Evolutionary conservation across 1,140 invertebrate species (phyloP), one percentile per base, ranked within the genome.

Genomic region (Charaxes varanes): DNA sequence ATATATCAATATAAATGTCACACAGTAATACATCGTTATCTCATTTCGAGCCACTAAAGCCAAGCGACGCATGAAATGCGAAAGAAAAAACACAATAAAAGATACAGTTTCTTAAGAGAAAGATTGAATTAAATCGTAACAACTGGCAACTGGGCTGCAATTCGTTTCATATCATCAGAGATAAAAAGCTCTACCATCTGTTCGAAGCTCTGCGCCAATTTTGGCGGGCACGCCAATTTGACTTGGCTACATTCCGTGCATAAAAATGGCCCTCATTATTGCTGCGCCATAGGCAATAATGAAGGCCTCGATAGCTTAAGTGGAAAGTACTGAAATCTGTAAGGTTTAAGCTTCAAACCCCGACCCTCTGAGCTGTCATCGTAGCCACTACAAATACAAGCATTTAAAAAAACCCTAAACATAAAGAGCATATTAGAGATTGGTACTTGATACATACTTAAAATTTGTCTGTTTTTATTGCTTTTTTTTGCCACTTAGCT

Each of bases 161-260:
- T 58, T 50, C 44, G 49, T 46, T 41, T 50, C 38, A 58, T 58
- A 53, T 53, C 54, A 53, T 53, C 42, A 33, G 40, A 58, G 54
- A 58, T 58, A 58, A 53, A 55, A 53, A 58, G 40, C 32, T 23
- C 42, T 41, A 35, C 54, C 54, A 58, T 58, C 54, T 58, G 54
- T 49, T 40, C 51, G 41, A 46, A 46, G 42, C 32, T 30, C 45
- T 41, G 44, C 47, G 54, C 54, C 54, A 53, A 49, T 43, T 53
- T 53, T 45, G 53, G 35, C 43, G 36, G 45, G 51, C 53, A 53
- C 50, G 46, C 50, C 51, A 53, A 53, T 48, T 53, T 53, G 50
- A 53, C 37, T 58, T 54, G 55, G 51, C 51, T 58, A 41, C 45
- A 43, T 35, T 34, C 44, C 51, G 43, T 49, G 51, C 41, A 53